Evolutionary conservation across 2,113 vertebrate genomes (phyloP).

Genomic region (Epinephelus lanceolatus): DNA sequence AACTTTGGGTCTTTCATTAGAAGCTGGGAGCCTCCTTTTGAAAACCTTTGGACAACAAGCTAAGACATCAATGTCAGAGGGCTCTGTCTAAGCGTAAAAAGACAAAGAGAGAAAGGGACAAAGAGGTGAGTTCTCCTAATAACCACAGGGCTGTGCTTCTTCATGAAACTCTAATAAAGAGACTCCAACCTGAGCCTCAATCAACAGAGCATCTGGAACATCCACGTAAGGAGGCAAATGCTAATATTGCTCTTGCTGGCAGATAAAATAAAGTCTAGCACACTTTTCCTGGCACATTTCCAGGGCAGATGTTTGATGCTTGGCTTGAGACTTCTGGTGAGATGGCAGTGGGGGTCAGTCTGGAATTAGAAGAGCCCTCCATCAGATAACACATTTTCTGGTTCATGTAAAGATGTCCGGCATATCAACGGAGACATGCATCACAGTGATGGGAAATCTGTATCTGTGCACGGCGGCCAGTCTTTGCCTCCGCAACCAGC

Average conservation of each 20-base stretch:
- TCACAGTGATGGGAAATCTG: conserved; percentile 84
- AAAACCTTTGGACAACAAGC: conserved; percentile 53
- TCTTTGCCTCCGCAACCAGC: conserved; percentile 65
- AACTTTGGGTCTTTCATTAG: conserved; percentile 70
- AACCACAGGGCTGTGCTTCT: conserved; percentile 11
- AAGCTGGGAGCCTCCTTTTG: conserved; percentile 18
- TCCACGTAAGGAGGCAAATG: conserved; percentile 57
- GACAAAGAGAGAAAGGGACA: conserved; percentile 18
- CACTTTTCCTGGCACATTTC: conserved; percentile 71
- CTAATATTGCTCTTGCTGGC: conserved; percentile 71
- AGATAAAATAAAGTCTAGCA: conserved; percentile 75
- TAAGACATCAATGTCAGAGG: conserved; percentile 51
- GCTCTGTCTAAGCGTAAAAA: conserved; percentile 22
- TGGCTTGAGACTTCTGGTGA: conserved; percentile 64
- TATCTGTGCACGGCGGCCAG: conserved; percentile 73
- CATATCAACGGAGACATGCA: conserved; percentile 85
- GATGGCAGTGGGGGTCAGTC: conserved; percentile 71
- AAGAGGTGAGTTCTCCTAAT: conserved; percentile 18
- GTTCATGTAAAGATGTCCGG: conserved; percentile 88
- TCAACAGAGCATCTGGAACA: conserved; percentile 63
- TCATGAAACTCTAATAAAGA: conserved; percentile 32
- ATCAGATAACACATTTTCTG: conserved; percentile 93
- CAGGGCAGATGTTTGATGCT: conserved; percentile 66
- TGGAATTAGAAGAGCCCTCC: conserved; percentile 85
- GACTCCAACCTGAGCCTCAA: conserved; percentile 49